Percentiles rank a stretch among this genome's conserved stretches.
phyloP scores from a whole-genome alignment of 2,888 invertebrate genomes.

The Pegoplata infirma region DNA sequence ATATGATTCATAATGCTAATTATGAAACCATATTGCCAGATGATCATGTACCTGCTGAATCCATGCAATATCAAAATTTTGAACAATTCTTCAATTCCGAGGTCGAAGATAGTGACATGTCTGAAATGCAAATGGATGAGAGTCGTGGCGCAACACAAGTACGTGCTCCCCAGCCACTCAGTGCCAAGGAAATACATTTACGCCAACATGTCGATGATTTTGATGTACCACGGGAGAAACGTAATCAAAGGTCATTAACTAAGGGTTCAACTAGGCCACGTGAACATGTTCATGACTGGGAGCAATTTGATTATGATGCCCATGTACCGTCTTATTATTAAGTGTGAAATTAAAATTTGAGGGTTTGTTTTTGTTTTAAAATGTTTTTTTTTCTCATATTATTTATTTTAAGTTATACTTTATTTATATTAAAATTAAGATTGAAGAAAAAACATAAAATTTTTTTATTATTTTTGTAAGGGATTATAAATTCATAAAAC shows the following conservation, averaged over 20 bases:
- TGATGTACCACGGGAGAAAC: constrained; percentile 68
- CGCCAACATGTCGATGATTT: constrained; percentile 67
- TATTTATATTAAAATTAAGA: constrained; percentile 15
- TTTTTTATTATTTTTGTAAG: not conserved
- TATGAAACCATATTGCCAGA: constrained; percentile 70
- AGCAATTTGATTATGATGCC: constrained; percentile 75
- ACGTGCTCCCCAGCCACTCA: constrained; percentile 70
- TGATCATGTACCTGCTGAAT: constrained; percentile 68
- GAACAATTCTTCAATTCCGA: constrained; percentile 69
- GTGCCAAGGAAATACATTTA: constrained; percentile 66
- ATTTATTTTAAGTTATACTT: constrained; percentile 59
- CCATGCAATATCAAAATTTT: constrained; percentile 72
- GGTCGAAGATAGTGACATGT: constrained; percentile 54
- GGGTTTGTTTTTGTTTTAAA: constrained; percentile 5
- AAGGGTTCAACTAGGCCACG: constrained; percentile 69
- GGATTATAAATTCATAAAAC: no score
- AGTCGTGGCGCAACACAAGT: constrained; percentile 66
- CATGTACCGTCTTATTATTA: constrained; percentile 64
- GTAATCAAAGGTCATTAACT: constrained; percentile 66
- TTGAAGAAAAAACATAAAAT: no score
- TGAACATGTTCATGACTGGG: constrained; percentile 69
- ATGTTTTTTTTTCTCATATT: constrained; percentile 37
- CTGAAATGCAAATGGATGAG: constrained; percentile 72
- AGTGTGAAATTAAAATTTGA: constrained; percentile 25
- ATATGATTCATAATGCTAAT: constrained; percentile 67